Evolutionary conservation across 2,888 invertebrate species (phyloP), one percentile per base, ranked within the genome.

Genomic region (Dioctria linearis): DNA sequence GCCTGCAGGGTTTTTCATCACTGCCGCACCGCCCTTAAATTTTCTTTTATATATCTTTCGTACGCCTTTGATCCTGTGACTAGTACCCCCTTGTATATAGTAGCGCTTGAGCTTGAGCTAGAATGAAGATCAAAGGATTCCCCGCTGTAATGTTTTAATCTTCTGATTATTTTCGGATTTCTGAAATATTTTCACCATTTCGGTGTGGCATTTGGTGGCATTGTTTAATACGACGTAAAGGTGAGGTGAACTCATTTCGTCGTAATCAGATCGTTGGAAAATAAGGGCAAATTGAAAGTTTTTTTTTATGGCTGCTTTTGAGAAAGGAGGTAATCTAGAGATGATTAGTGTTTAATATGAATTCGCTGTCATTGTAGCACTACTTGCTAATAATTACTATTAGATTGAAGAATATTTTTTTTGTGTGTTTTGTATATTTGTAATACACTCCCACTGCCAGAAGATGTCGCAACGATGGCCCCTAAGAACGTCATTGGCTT

Each of bases 101-200:
- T 69, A 71, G 79, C 59, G 71, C 61, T 67, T 46, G 8, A 25
- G 25, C 25, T 25, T 69, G 57, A 61, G 61, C 42, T 40, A 46
- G 6, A 39, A n/a, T 13, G 25, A 25, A 80, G 49, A 80, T 80
- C 80, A 80, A 80, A 80, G 80, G 63, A 73, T 73, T 80, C 51
- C 39, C 25, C 25, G 25, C 43, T 40, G 80, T 80, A 80, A 80
- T 80, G 71, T 80, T 80, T 80, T 80, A 80, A 80, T 80, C 71
- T 80, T 42, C 61, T 80, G 80, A 80, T 80, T 80, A 80, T 80
- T 80, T 80, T 71, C 71, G 71, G 71, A 61, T 71, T 80, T 71
- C 13, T 49, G 63, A 73, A 39, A 40, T 51, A 61, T 80, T 80
- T 80, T 80, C 61, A 71, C 61, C 43, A 76, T 25, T 25, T 25